Conservation (phyloP, 2,888 invertebrate genomes). For the Allophyes oxyacanthae region DNA sequence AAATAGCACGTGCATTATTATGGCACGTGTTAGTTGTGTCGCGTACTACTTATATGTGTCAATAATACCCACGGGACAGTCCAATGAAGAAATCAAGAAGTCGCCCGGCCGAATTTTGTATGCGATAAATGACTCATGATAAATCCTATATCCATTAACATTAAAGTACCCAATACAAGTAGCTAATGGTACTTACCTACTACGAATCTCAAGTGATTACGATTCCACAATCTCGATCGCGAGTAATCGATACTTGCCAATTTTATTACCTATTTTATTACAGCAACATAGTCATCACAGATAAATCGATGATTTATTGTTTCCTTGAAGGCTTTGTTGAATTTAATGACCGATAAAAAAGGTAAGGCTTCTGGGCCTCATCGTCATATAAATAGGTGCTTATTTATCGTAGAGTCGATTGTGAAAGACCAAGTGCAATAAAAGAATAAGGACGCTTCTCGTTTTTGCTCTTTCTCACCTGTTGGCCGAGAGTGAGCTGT, state of each 20-base stretch:
- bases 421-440: slow-evolving; percentile 56
- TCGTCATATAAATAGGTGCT: slow-evolving; percentile 23
- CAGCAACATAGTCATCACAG: slow-evolving; percentile 59
- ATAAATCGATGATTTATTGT: slow-evolving; percentile 70
- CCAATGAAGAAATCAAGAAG: no score
- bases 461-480: slow-evolving; percentile 38
- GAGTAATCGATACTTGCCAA: slow-evolving; percentile 58
- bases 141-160: background rate
- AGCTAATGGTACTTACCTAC: background rate
- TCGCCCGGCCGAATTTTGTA: no score
- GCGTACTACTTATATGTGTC: no score
- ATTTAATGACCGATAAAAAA: slow-evolving; percentile 72
- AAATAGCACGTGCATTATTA: no score
- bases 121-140: no score
- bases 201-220: slow-evolving; percentile 40
- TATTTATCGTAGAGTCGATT: slow-evolving; percentile 50
- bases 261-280: slow-evolving; percentile 64
- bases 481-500: slow-evolving; percentile 18
- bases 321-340: slow-evolving; percentile 64
- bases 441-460: slow-evolving; percentile 41
- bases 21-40: no score
- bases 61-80: no score
- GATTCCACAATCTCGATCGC: slow-evolving; percentile 40
- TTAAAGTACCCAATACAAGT: slow-evolving; percentile 4
- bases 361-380: slow-evolving; percentile 48